A percentile compares a stretch with the other conserved stretches of the same genome.
Conservation (phyloP, 2,113 vertebrate genomes). For the Misgurnus anguillicaudatus region DNA sequence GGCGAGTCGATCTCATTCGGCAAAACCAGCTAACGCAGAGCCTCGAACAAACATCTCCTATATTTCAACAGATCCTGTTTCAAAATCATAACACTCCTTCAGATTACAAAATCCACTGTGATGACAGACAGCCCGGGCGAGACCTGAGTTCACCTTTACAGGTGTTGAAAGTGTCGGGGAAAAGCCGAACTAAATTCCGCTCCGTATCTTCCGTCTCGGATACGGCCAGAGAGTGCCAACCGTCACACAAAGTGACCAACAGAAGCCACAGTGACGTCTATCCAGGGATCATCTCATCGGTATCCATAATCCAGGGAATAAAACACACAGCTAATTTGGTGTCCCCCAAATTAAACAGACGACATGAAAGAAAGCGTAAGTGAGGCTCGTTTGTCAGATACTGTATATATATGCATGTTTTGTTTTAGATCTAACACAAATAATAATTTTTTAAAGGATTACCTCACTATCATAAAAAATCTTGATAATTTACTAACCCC, state of each 20-base stretch:
- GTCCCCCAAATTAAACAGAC: slow-evolving; percentile 71
- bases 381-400: neutral
- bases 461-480: too few species aligned
- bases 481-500: too few species aligned
- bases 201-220: slow-evolving; percentile 73
- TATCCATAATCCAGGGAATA: slow-evolving; percentile 65
- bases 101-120: slow-evolving; percentile 6
- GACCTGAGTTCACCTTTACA: slow-evolving; percentile 41
- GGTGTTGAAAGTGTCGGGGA: slow-evolving; percentile 59
- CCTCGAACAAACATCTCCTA: slow-evolving; percentile 29
- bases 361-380: slow-evolving; percentile 79
- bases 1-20: slow-evolving; percentile 5
- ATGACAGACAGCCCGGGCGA: slow-evolving; percentile 25
- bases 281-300: slow-evolving; percentile 65
- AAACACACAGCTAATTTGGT: slow-evolving; percentile 67
- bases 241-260: slow-evolving; percentile 66
- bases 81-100: slow-evolving; percentile 24
- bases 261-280: slow-evolving; percentile 70
- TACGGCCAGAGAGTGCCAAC: slow-evolving; percentile 75
- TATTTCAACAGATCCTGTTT: slow-evolving; percentile 17
- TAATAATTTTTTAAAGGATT: neutral
- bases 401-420: neutral
- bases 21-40: neutral
- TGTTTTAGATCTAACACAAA: neutral
- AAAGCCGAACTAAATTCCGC: slow-evolving; percentile 68